Percentiles rank a stretch among this genome's conserved stretches.
These are phyloP conservation scores for Aromia moschata DNA, from an alignment of 2,888 invertebrate genomes.

Conservation along the genomic window DNA sequence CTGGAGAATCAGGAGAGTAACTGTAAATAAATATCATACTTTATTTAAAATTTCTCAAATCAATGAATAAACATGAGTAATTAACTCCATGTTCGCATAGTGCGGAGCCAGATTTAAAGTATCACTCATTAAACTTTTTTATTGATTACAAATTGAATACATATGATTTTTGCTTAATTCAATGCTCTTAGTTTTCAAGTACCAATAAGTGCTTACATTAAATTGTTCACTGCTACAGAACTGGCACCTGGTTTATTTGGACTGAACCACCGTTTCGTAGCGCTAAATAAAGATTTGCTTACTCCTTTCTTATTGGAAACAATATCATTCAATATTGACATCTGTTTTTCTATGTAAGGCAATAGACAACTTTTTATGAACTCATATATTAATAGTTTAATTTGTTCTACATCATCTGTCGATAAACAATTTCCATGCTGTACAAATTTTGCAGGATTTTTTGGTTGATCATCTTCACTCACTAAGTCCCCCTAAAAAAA, in stretches of 20 bases:
- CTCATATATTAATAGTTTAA: conserved; percentile 86
- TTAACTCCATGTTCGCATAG: too few species aligned
- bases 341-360: conserved; percentile 91
- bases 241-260: conserved; percentile 84
- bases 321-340: conserved; percentile 80
- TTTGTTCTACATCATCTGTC: conserved; percentile 83
- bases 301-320: conserved; percentile 90
- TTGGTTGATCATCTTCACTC: conserved; percentile 45
- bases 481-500: conserved; percentile 46
- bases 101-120: too few species aligned
- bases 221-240: conserved; percentile 77
- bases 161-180: too few species aligned
- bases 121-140: too few species aligned
- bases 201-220: conserved; percentile 75
- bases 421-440: conserved; percentile 82
- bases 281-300: conserved; percentile 90
- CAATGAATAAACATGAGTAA: too few species aligned
- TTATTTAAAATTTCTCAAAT: too few species aligned
- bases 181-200: too few species aligned
- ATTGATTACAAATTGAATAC: too few species aligned
- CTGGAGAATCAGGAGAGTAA: conserved; percentile 84
- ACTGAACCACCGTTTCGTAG: conserved; percentile 95
- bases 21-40: conserved; percentile 63
- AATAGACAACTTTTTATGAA: conserved; percentile 86
- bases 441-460: conserved; percentile 52